A percentile compares a stretch with the other conserved stretches of the same genome.
Evolutionary conservation across 2,113 vertebrate genomes (phyloP).

Genomic region (Mormoops blainvillei): DNA sequence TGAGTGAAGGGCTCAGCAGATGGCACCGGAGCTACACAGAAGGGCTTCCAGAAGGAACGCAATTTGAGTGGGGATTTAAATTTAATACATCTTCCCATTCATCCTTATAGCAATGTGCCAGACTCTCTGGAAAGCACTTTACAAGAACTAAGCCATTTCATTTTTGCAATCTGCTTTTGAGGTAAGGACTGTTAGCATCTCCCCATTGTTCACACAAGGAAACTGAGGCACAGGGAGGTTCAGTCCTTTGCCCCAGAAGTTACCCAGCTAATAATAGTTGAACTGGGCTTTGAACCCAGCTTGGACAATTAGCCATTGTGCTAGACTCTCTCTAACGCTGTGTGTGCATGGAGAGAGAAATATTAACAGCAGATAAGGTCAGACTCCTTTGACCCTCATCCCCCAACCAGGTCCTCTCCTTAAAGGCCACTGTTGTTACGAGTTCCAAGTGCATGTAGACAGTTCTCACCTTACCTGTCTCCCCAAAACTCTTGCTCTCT

Average conservation of each 20-base stretch:
- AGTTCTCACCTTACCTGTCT: background rate
- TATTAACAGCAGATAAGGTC: background rate
- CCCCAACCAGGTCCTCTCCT: background rate
- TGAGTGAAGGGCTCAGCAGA: background rate
- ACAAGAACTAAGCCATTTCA: background rate
- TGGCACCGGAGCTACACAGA: background rate
- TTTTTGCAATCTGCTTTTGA: background rate
- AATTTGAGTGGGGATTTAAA: background rate
- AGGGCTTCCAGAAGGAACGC: background rate
- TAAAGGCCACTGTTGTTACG: too few species aligned
- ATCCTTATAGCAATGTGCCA: background rate
- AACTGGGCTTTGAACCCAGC: background rate
- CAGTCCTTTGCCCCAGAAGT: background rate
- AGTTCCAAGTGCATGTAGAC: background rate
- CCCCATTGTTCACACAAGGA: background rate
- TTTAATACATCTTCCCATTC: background rate
- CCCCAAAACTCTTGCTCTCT: background rate
- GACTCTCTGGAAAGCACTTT: background rate
- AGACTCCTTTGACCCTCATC: background rate
- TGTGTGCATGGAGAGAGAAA: background rate
- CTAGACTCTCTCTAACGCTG: background rate
- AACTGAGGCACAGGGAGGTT: background rate
- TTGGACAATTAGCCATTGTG: background rate
- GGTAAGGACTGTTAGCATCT: background rate
- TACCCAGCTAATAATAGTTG: background rate